Conservation (phyloP, 1,140 invertebrate genomes). For the Chironomus striatipennis region DNA sequence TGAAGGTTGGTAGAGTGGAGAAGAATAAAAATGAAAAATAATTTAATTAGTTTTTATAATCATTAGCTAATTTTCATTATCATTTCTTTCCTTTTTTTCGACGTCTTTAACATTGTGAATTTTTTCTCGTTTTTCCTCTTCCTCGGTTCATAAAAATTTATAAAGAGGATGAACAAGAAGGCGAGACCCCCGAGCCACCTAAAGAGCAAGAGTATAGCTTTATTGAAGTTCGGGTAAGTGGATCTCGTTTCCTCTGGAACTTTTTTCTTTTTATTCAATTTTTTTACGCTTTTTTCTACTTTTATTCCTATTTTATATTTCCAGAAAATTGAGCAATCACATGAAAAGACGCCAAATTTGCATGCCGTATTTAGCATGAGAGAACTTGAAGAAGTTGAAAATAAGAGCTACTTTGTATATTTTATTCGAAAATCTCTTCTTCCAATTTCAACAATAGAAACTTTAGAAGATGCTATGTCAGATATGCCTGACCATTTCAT, state of each 20-base stretch:
- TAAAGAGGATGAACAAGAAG: constrained; percentile 10
- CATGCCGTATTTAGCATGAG: constrained; percentile 56
- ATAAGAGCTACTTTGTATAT: constrained; percentile 52
- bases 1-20: background rate
- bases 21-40: constrained; percentile 23
- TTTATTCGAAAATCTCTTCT: constrained; percentile 54
- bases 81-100: background rate
- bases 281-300: background rate
- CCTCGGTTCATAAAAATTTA: background rate
- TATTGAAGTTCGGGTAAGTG: constrained; percentile 16
- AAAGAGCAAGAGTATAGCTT: background rate
- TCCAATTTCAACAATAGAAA: constrained; percentile 43
- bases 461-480: constrained; percentile 42
- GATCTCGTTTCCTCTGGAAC: background rate
- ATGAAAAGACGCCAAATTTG: constrained; percentile 52
- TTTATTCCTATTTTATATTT: constrained; percentile 21
- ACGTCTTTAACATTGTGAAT: background rate
- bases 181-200: background rate
- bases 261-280: background rate
- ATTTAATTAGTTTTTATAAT: constrained; percentile 23
- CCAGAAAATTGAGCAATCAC: constrained; percentile 38
- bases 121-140: background rate
- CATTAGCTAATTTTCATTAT: constrained; percentile 18
- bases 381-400: constrained; percentile 39
- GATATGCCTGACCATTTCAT: constrained; percentile 56